Percentiles rank a stretch among this genome's conserved stretches.
These are phyloP conservation scores for Myripristis jacobus DNA, from an alignment of 2,797 vertebrate genomes.

Conservation along the genomic window DNA sequence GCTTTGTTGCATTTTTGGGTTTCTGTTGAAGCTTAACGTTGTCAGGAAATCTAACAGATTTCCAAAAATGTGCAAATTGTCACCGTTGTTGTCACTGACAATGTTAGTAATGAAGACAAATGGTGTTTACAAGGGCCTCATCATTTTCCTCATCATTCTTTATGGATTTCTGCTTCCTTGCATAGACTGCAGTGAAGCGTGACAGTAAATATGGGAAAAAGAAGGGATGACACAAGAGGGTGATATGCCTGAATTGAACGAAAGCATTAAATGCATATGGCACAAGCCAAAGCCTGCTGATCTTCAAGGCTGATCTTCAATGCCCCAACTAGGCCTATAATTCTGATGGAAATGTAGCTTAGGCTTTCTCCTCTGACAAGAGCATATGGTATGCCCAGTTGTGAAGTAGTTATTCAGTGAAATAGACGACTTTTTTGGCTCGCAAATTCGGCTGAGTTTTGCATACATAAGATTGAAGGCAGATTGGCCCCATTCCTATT, in stretches of 20 bases:
- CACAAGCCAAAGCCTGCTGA: no score
- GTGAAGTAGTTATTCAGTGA: conserved; percentile 4
- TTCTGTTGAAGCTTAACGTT: conserved; percentile 22
- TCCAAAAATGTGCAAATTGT: neutral
- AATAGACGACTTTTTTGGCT: neutral
- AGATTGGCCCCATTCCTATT: conserved; percentile 6
- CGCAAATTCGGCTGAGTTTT: neutral
- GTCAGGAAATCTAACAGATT: conserved; percentile 12
- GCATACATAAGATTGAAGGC: conserved; percentile 3
- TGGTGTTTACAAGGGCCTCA: neutral
- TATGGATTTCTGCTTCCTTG: neutral
- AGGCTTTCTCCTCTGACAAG: neutral
- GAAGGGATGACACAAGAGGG: neutral
- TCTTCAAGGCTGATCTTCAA: no score
- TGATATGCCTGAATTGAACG: neutral
- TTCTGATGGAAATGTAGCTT: neutral
- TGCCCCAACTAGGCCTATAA: neutral
- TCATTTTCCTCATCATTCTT: neutral
- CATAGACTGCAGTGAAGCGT: neutral
- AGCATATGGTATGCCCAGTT: neutral
- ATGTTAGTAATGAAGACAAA: conserved; percentile 13
- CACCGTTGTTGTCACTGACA: neutral
- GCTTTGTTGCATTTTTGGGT: conserved; percentile 30
- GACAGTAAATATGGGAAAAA: no score
- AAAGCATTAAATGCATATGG: neutral